Conservation (phyloP, 2,797 vertebrate species). For the Myotis vivesi region DNA sequence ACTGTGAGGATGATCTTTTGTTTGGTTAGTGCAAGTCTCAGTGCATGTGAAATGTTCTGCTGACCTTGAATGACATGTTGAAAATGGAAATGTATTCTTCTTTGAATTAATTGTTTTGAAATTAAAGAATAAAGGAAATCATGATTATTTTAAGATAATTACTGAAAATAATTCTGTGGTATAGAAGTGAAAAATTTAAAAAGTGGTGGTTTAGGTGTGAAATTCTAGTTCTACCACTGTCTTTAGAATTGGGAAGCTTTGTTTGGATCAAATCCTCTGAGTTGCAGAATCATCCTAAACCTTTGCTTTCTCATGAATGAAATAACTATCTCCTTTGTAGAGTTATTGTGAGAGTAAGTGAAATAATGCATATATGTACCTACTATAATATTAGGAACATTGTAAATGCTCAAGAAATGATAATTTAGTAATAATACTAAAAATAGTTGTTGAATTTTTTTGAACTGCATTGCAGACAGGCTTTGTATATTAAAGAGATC, state of each 20-base stretch:
- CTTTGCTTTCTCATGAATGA: conserved; percentile 11
- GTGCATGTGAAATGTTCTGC: neutral
- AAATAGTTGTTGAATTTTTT: neutral
- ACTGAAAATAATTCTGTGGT: conserved; percentile 24
- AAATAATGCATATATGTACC: neutral
- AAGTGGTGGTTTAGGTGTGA: conserved; percentile 13
- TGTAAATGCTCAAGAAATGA: neutral
- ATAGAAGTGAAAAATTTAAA: neutral
- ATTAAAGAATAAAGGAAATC: neutral
- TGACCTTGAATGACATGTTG: neutral
- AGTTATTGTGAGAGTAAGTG: neutral
- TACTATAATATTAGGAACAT: neutral
- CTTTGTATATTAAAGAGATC: conserved; percentile 15
- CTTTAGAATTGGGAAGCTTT: neutral
- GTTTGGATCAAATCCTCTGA: neutral
- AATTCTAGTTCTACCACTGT: neutral
- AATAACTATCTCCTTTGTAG: neutral
- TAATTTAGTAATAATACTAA: neutral
- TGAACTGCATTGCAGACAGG: neutral
- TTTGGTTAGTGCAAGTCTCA: neutral
- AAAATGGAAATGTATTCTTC: neutral
- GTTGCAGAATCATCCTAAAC: neutral
- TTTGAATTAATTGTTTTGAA: neutral
- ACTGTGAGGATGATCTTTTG: neutral
- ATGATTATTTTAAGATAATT: neutral